phyloP scores from a whole-genome alignment of 2,888 invertebrate genomes.

The Encarsia formosa region DNA sequence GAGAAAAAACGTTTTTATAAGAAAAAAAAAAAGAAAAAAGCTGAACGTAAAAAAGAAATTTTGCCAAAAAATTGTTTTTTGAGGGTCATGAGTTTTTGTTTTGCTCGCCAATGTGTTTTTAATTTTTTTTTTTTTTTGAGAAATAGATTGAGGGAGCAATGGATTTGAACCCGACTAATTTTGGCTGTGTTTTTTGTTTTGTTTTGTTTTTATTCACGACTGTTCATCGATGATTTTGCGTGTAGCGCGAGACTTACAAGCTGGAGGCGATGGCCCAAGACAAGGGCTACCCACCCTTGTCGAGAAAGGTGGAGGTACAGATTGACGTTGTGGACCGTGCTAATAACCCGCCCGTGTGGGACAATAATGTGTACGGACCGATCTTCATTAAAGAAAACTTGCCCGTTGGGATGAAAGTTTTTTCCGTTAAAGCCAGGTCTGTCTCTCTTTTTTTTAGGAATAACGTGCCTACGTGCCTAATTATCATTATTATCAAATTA shows the following conservation, averaged over 20 bases:
- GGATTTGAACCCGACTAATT: slow-evolving; percentile 53
- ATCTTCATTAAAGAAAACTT: slow-evolving; percentile 97
- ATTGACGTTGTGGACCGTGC: slow-evolving; percentile 98
- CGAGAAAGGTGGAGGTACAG: slow-evolving; percentile 95
- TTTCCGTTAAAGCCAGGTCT: slow-evolving; percentile 98
- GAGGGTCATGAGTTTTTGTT: no score
- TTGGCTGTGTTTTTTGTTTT: slow-evolving; percentile 63
- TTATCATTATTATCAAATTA: no score
- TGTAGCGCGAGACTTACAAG: slow-evolving; percentile 94
- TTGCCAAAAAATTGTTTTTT: slow-evolving; percentile 1
- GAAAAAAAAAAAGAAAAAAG: slow-evolving; percentile 1
- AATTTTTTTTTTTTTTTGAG: slow-evolving; percentile 5
- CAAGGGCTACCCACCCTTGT: slow-evolving; percentile 92
- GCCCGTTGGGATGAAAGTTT: slow-evolving; percentile 96
- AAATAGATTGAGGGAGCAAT: slow-evolving; percentile 10
- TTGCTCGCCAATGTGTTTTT: no score
- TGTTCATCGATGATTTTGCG: slow-evolving; percentile 15
- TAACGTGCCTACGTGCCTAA: slow-evolving; percentile 16
- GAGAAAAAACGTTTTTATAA: slow-evolving; percentile 25
- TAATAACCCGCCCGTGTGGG: slow-evolving; percentile 97
- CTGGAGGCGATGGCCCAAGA: slow-evolving; percentile 98
- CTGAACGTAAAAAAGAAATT: slow-evolving; percentile 1
- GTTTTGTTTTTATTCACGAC: slow-evolving; percentile 53
- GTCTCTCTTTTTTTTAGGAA: slow-evolving; percentile 51
- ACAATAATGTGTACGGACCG: slow-evolving; percentile 93